Percentiles rank a stretch among this genome's conserved stretches.
Evolutionary conservation across 1,140 invertebrate genomes (phyloP).

Genomic region (Pachypsylla venusta): DNA sequence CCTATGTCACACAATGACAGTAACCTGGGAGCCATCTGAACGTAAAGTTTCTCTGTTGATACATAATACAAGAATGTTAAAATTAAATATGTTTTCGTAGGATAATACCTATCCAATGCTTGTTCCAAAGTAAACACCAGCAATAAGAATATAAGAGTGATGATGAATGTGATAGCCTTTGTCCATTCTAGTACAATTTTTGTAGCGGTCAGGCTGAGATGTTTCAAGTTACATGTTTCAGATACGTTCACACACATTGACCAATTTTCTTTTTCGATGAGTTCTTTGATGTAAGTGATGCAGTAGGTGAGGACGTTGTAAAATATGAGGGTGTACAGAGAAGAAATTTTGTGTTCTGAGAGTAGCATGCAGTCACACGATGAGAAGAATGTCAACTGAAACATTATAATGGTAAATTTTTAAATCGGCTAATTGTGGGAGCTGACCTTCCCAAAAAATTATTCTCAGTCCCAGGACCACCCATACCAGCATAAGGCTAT

Average conservation of each 20-base stretch:
- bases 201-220: conserved; percentile 63
- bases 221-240: conserved; percentile 51
- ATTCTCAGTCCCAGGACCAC: no score
- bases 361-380: conserved; percentile 48
- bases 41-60: conserved; percentile 54
- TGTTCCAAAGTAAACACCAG: conserved; percentile 57
- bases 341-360: conserved; percentile 44
- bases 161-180: conserved; percentile 61
- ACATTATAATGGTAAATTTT: no score
- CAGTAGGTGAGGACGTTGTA: conserved; percentile 66
- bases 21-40: conserved; percentile 41
- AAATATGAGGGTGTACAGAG: conserved; percentile 61
- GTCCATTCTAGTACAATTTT: conserved; percentile 69
- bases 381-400: conserved; percentile 53
- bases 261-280: conserved; percentile 59
- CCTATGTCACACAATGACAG: conserved; percentile 41
- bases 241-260: conserved; percentile 54
- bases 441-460: no score
- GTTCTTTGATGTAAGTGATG: conserved; percentile 52
- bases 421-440: no score
- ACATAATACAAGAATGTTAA: conserved; percentile 53
- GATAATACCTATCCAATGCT: conserved; percentile 54
- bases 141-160: conserved; percentile 60
- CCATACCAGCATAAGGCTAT: no score
- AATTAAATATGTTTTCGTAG: conserved; percentile 43